Evolutionary conservation across 1,140 invertebrate species (phyloP).

Genomic region (Riptortus pedestris): DNA sequence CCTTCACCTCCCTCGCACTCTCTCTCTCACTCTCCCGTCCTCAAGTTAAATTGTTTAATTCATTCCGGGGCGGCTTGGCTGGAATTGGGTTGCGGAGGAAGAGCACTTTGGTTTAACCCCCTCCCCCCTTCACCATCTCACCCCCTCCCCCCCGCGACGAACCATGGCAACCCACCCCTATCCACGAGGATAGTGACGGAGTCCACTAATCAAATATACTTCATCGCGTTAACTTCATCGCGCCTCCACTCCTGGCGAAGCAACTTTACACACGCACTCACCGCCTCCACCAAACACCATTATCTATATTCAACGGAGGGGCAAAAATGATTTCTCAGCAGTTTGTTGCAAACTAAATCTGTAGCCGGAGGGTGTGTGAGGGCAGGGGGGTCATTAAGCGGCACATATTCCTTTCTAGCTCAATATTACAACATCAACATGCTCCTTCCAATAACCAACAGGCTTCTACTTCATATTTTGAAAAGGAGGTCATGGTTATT

Average conservation of each 20-base stretch:
- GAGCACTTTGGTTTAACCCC: slow-evolving; percentile 19
- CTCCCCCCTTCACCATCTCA: not conserved
- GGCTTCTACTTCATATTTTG: too few species aligned
- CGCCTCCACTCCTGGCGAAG: not conserved
- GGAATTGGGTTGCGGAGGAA: slow-evolving; percentile 19
- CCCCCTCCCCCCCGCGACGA: not conserved
- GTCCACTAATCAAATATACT: slow-evolving; percentile 17
- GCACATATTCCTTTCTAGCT: too few species aligned
- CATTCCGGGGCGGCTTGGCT: slow-evolving; percentile 18
- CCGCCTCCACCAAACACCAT: not conserved
- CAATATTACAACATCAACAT: too few species aligned
- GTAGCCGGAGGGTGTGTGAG: too few species aligned
- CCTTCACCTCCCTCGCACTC: too few species aligned
- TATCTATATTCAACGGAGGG: not conserved
- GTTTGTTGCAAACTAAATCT: not conserved
- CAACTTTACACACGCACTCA: not conserved
- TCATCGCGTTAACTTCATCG: slow-evolving; percentile 1
- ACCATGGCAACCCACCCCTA: not conserved
- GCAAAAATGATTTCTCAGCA: not conserved
- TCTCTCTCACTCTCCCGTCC: too few species aligned
- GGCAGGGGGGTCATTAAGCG: too few species aligned
- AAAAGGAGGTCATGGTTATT: too few species aligned
- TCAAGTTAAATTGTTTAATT: slow-evolving; percentile 30
- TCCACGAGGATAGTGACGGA: slow-evolving; percentile 4
- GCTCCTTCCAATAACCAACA: too few species aligned